Base-by-base conservation (phyloP, 1,140 invertebrate species). In the Eriocheir sinensis region DNA sequence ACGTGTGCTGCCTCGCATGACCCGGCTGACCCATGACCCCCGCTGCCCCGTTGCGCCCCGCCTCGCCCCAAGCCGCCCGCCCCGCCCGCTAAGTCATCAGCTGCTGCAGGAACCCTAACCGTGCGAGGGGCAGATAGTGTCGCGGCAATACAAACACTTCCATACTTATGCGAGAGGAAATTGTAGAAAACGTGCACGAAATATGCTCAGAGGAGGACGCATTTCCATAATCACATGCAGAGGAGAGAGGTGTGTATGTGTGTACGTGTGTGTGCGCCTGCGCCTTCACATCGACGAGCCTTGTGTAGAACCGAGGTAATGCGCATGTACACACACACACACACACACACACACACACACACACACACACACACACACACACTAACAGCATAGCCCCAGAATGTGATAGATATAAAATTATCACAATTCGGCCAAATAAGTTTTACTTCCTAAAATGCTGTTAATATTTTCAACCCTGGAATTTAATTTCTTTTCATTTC, bases 361-460 rank as follows among this genome's bases (percentile, higher is more conserved):
- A 81, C 79, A 81, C 79, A 81, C 79, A 81, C 79, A 81, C 79
- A 81, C 79, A 30, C 79, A 81, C 79, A 81, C 79, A 81, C 79
- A 81, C 32, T 8, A 3, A 30, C 27, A 27, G 34, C 36, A 41
- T 38, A 38, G 81, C 6, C 81, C 38, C 34, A 30, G 36, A 41
- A 85, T 85, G 81, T 72, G 60, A 72, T 72, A 21, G n/a, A 72
- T 72, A n/a, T 72, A 72, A 72, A 72, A 72, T 72, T 72, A 72
- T 72, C 60, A 72, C 60, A 17, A 72, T 72, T 72, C 60, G 60
- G 60, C 60, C 60, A 72, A 72, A 72, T 72, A 72, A 72, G 60
- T 72, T 72, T 72, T 72, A 72, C 60, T 72, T 72, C 60, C 60
- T 72, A 72, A 72, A 72, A 72, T 72, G 60, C 60, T 72, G 60